Evolutionary conservation across 2,888 invertebrate species (phyloP).

Genomic region (Drosophila mulleri): DNA sequence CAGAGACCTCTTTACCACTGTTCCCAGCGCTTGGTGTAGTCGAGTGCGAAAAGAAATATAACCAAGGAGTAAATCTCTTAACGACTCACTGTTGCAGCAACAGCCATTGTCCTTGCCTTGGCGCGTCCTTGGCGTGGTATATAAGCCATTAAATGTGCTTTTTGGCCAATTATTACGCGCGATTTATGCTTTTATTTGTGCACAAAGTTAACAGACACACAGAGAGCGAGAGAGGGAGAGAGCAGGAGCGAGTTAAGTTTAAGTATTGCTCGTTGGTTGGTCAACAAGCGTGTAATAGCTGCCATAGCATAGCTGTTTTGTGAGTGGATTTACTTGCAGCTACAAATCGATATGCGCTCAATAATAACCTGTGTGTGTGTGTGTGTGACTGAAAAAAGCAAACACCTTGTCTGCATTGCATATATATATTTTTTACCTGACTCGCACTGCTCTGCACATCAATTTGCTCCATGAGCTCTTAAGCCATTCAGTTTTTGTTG

Average conservation of each 20-base stretch:
- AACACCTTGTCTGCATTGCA: conserved; percentile 16
- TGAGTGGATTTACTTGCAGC: conserved; percentile 49
- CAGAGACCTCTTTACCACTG: neutral
- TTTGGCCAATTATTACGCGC: conserved; percentile 79
- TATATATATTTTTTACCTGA: conserved; percentile 7
- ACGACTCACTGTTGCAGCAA: conserved; percentile 49
- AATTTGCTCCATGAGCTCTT: conserved; percentile 39
- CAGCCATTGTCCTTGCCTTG: conserved; percentile 27
- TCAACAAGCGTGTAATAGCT: conserved; percentile 64
- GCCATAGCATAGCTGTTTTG: conserved; percentile 27
- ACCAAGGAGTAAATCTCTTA: conserved; percentile 72
- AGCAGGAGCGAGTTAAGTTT: conserved; percentile 2
- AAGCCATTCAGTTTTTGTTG: neutral
- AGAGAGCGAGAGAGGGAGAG: neutral
- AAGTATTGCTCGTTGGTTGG: conserved; percentile 43
- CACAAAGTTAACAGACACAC: conserved; percentile 59
- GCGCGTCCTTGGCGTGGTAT: conserved; percentile 28
- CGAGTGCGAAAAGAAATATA: conserved; percentile 58
- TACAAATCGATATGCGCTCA: conserved; percentile 32
- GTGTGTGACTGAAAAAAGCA: neutral
- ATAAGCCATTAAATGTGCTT: conserved; percentile 77
- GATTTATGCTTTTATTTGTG: conserved; percentile 81
- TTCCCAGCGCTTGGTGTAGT: neutral
- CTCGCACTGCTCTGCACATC: conserved; percentile 10
- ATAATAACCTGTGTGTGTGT: neutral